A percentile compares a stretch with the other conserved stretches of the same genome.
These are phyloP conservation scores for Xylocampa areola DNA, from an alignment of 2,888 invertebrate species.

Conservation along the genomic window DNA sequence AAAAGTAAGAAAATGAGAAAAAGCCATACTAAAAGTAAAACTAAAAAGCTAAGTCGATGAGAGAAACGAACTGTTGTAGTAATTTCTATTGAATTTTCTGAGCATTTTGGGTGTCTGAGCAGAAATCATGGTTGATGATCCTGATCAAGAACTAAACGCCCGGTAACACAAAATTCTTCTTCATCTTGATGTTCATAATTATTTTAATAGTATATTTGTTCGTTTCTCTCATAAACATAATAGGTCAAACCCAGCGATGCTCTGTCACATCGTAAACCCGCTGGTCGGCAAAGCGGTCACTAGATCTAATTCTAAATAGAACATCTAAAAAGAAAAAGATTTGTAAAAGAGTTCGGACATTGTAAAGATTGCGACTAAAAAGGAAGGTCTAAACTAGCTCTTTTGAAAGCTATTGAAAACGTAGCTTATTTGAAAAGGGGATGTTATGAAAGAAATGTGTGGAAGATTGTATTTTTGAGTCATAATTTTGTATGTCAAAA, in stretches of 20 bases:
- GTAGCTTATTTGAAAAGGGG: slow-evolving; percentile 30
- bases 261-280: slow-evolving; percentile 68
- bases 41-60: slow-evolving; percentile 73
- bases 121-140: not conserved
- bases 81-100: not conserved
- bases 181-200: not conserved
- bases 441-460: slow-evolving; percentile 34
- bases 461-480: slow-evolving; percentile 35
- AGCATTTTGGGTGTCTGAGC: not conserved
- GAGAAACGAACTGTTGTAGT: slow-evolving; percentile 41
- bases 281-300: slow-evolving; percentile 84
- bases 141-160: not conserved
- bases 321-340: slow-evolving; percentile 66
- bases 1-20: slow-evolving; percentile 62
- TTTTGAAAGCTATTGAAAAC: slow-evolving; percentile 36
- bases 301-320: slow-evolving; percentile 67
- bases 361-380: slow-evolving; percentile 58
- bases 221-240: slow-evolving; percentile 59
- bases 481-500: slow-evolving; percentile 30
- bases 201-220: slow-evolving; percentile 1
- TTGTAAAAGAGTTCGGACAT: slow-evolving; percentile 59
- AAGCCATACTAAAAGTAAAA: slow-evolving; percentile 80
- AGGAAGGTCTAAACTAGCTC: slow-evolving; percentile 47
- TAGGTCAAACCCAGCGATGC: slow-evolving; percentile 76
- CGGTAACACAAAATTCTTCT: not conserved